A percentile compares a stretch with the other conserved stretches of the same genome.
phyloP scores from a whole-genome alignment of 2,797 vertebrate genomes.

The Pygocentrus nattereri region DNA sequence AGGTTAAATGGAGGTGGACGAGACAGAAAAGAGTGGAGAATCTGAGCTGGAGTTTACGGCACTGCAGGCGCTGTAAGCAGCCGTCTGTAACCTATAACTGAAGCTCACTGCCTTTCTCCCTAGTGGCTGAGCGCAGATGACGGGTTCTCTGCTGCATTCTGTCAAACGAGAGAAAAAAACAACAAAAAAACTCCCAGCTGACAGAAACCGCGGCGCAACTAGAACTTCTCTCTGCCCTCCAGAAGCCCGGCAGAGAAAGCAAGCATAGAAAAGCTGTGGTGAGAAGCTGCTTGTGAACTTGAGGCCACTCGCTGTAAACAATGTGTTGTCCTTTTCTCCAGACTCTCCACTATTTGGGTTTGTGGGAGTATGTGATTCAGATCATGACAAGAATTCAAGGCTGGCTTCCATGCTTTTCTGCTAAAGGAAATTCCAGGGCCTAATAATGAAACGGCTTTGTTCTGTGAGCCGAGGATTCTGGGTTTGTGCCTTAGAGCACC shows the following conservation, averaged over 20 bases:
- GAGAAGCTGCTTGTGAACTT: constrained; percentile 14
- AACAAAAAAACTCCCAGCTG: constrained; percentile 16
- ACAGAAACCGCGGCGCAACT: constrained; percentile 67
- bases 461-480: constrained; percentile 14
- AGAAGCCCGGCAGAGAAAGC: constrained; percentile 43
- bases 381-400: constrained; percentile 52
- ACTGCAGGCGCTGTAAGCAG: constrained; percentile 17
- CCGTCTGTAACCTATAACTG: constrained; percentile 36
- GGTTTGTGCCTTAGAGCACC: constrained; percentile 22
- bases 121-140: constrained; percentile 70
- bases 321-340: constrained; percentile 35
- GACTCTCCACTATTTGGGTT: constrained; percentile 35
- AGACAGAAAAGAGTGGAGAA: neutral
- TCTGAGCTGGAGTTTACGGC: neutral
- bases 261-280: constrained; percentile 22
- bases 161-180: constrained; percentile 60
- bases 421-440: constrained; percentile 45
- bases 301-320: constrained; percentile 43
- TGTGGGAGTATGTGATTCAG: constrained; percentile 51
- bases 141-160: constrained; percentile 74
- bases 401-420: constrained; percentile 5
- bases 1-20: neutral
- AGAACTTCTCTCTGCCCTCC: constrained; percentile 61
- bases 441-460: constrained; percentile 41
- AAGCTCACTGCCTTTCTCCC: constrained; percentile 51